Evolutionary conservation across 2,888 invertebrate species (phyloP), one percentile per base, ranked within the genome.

Genomic region (Ochropleura plecta): DNA sequence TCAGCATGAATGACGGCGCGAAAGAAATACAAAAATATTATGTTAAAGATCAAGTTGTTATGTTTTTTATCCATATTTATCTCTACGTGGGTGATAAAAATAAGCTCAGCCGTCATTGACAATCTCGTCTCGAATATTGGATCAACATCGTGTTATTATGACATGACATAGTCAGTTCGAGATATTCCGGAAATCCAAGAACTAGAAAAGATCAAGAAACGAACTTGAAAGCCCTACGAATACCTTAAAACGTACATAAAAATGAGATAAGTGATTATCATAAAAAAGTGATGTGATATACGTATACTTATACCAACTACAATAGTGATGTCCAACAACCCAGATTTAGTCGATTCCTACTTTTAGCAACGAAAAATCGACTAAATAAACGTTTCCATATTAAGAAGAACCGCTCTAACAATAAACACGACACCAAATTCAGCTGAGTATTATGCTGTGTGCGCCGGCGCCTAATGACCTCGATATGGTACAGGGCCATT

Each of bases 401-500:
- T 63, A 64, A 82, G 53, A 57, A 49, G 42, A 72, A 46, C 16
- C 30, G 42, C 49, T 42, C 40, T 18, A 63, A 79, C 51, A 80
- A 51, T 70, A 72, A 67, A 75, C 65, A 74, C 59, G 53, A 64
- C 49, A 16, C 64, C 70, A 62, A 79, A 81, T 49, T 74, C 69
- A 51, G 73, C 63, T 44, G 68, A 65, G 18, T 81, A 70, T 65
- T 60, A 79, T 42, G 44, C n/a, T 44, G 62, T 64, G 70, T 66
- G 83, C 74, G 78, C 81, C 72, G 73, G 81, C 85, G 81, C 82
- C 74, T 70, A 44, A 65, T 85, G 86, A 79, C 86, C 88, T 86
- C 88, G 83, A 74, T 82, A 69, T 81, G 62, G 71, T 77, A 75
- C 78, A 78, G 81, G 75, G 79, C 82, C 82, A 88, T 83, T 84